phyloP scores from a whole-genome alignment of 2,113 vertebrate genomes.

The Ascaphus truei region DNA sequence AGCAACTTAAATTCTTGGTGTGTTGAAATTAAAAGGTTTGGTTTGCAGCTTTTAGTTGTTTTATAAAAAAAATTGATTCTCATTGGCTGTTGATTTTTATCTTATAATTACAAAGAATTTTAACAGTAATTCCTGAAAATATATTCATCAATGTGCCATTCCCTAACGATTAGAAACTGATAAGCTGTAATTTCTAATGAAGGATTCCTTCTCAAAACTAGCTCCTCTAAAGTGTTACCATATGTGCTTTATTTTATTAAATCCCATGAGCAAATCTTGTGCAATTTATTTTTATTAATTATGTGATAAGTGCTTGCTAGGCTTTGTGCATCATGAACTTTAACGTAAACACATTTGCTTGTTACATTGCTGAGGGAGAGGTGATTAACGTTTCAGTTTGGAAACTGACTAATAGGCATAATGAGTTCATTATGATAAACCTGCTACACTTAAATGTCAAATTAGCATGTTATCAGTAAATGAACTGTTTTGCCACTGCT shows the following conservation, averaged over 20 bases:
- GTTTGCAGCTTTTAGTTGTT: too few species aligned
- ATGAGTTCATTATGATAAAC: background rate
- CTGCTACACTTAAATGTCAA: background rate
- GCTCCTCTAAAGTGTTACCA: background rate
- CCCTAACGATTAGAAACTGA: too few species aligned
- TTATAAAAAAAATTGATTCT: too few species aligned
- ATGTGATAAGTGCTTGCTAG: background rate
- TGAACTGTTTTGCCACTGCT: too few species aligned
- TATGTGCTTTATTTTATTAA: background rate
- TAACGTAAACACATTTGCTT: background rate
- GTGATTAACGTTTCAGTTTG: background rate
- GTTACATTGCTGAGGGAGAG: background rate
- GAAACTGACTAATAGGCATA: background rate
- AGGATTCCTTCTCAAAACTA: background rate
- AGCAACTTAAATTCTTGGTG: too few species aligned
- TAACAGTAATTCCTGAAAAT: too few species aligned
- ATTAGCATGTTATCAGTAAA: too few species aligned
- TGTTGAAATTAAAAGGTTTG: too few species aligned
- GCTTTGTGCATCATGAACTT: background rate
- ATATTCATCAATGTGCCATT: too few species aligned
- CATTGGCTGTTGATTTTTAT: too few species aligned
- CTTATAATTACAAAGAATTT: too few species aligned
- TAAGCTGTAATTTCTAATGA: background rate
- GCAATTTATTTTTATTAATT: background rate
- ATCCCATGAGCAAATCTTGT: background rate